These are phyloP conservation scores for Bimastos eiseni DNA, from an alignment of 2,888 invertebrate species.

Conservation along the genomic window DNA sequence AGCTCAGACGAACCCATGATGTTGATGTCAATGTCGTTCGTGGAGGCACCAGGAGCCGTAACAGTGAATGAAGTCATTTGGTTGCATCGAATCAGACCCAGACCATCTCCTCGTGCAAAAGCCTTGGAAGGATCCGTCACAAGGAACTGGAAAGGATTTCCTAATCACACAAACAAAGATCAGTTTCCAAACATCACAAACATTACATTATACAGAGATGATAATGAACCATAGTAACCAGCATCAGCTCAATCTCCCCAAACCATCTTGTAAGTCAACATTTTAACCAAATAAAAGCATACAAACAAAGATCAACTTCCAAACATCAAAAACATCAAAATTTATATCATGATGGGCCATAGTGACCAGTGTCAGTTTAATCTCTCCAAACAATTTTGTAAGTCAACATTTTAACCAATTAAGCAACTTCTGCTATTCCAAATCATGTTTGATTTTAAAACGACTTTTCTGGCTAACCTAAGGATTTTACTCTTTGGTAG, in stretches of 20 bases:
- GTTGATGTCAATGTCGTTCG: conserved; percentile 57
- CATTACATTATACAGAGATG: neutral
- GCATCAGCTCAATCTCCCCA: neutral
- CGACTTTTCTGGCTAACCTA: neutral
- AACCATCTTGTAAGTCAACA: neutral
- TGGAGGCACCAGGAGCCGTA: conserved; percentile 73
- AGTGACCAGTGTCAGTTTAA: neutral
- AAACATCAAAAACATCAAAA: neutral
- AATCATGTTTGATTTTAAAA: neutral
- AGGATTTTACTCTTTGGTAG: neutral
- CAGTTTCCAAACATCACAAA: neutral
- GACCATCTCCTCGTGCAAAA: conserved; percentile 70
- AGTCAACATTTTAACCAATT: neutral
- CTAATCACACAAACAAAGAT: conserved; percentile 42
- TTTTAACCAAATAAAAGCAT: no score
- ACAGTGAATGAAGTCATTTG: conserved; percentile 82
- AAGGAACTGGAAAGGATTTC: conserved; percentile 50
- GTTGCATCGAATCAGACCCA: conserved; percentile 83
- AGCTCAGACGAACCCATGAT: conserved; percentile 65
- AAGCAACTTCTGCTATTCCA: neutral
- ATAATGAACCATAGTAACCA: neutral
- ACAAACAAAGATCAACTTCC: neutral
- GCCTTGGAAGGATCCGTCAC: conserved; percentile 36
- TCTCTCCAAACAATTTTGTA: neutral
- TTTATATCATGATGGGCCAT: no score